Conservation (phyloP, 35 echinoderm and acorn worm genomes). For the Amphiura filiformis region DNA sequence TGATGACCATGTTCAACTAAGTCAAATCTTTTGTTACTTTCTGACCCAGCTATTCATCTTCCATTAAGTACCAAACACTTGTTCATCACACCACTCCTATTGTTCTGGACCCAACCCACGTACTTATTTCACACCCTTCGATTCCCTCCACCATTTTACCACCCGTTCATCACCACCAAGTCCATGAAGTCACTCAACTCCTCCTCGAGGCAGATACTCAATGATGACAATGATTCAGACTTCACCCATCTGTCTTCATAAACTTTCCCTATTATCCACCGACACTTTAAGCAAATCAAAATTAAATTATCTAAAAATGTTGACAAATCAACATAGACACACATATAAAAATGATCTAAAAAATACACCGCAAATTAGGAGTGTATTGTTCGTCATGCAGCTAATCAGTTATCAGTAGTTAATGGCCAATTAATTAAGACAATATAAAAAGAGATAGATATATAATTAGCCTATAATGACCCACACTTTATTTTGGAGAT, state of each 20-base stretch:
- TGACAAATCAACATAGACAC: not conserved
- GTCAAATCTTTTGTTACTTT: not conserved
- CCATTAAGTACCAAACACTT: not conserved
- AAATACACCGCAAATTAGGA: not conserved
- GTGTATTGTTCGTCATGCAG: not conserved
- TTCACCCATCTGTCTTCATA: not conserved
- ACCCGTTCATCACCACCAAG: not conserved
- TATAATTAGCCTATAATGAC: slow-evolving; percentile 6
- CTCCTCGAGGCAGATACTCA: not conserved
- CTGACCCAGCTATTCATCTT: not conserved
- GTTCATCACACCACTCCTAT: not conserved
- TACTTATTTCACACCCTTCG: not conserved
- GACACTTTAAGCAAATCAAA: slow-evolving; percentile 8
- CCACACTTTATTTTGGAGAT: slow-evolving; percentile 1
- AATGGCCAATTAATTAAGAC: slow-evolving; percentile 1
- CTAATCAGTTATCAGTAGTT: not conserved
- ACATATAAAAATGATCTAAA: not conserved
- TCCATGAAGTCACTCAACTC: not conserved
- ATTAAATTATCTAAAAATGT: not conserved
- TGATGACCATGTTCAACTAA: too few species aligned
- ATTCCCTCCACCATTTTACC: not conserved
- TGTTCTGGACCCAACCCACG: not conserved
- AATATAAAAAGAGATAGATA: not conserved
- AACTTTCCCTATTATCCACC: not conserved
- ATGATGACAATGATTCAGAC: not conserved